phyloP scores from a whole-genome alignment of 2,113 vertebrate species.

The Mastomys natalensis region DNA sequence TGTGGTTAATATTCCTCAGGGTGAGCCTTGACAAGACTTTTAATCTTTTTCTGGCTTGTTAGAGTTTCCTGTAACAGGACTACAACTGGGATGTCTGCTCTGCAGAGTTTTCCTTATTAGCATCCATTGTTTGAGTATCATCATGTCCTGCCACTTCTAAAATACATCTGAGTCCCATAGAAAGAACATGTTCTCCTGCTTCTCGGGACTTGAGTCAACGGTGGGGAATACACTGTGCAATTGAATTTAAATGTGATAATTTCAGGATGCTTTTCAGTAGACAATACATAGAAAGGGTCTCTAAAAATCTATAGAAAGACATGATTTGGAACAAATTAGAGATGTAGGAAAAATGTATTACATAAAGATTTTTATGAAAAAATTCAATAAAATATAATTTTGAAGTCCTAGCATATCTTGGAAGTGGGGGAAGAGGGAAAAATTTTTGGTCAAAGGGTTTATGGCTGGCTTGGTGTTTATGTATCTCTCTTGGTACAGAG shows the following conservation, averaged over 20 bases:
- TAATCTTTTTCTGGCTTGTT: neutral
- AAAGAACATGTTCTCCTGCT: neutral
- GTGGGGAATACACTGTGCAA: neutral
- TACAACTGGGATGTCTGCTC: neutral
- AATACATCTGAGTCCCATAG: neutral
- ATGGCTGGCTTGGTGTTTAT: neutral
- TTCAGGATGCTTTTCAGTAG: too few species aligned
- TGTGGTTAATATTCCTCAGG: neutral
- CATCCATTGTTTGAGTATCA: neutral
- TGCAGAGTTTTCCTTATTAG: neutral
- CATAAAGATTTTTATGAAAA: neutral
- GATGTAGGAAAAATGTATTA: neutral
- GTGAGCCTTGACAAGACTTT: rapidly evolving
- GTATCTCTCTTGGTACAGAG: neutral
- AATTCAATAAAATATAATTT: neutral
- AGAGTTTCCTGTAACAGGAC: neutral
- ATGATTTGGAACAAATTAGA: neutral
- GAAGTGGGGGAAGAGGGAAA: neutral
- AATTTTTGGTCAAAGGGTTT: neutral
- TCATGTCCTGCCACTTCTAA: neutral
- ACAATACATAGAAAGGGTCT: neutral
- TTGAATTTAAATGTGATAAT: neutral
- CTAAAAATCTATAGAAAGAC: neutral
- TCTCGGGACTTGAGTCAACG: rapidly evolving
- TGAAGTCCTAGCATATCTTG: neutral